A percentile compares a stretch with the other conserved stretches of the same genome.
phyloP scores from a whole-genome alignment of 2,113 vertebrate genomes.

The Glareola pratincola region DNA sequence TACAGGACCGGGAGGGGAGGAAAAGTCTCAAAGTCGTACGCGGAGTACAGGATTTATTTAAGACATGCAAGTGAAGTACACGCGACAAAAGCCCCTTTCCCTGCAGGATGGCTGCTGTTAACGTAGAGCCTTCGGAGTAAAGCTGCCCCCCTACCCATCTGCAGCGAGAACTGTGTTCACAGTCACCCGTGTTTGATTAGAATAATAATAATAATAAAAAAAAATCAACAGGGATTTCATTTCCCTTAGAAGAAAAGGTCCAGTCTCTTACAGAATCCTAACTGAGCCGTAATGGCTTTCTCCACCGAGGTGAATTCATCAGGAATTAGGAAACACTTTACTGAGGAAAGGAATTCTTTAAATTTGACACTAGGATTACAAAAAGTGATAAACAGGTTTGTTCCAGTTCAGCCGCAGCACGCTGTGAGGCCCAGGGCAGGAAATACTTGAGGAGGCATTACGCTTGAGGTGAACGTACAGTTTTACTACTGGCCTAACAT shows the following conservation, averaged over 20 bases:
- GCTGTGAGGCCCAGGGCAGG: neutral
- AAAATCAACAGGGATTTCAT: neutral
- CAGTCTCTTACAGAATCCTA: neutral
- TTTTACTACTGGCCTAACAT: neutral
- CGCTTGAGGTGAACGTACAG: neutral
- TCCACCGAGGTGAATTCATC: neutral
- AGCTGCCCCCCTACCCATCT: neutral
- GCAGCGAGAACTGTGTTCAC: neutral
- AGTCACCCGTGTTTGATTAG: neutral
- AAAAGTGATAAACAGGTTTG: neutral
- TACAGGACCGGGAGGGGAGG: accelerated
- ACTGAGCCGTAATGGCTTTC: neutral
- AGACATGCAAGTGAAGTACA: neutral
- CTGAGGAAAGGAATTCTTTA: neutral
- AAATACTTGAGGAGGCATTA: neutral
- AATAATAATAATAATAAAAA: neutral
- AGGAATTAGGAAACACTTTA: neutral
- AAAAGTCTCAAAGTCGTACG: neutral
- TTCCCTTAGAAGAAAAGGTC: neutral
- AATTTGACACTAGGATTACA: neutral
- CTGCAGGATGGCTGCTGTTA: neutral
- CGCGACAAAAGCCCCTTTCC: neutral
- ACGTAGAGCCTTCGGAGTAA: neutral
- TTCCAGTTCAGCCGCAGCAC: neutral
- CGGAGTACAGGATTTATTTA: neutral